Base-by-base conservation (phyloP, 1,140 invertebrate species). In the Drosophila azteca region DNA sequence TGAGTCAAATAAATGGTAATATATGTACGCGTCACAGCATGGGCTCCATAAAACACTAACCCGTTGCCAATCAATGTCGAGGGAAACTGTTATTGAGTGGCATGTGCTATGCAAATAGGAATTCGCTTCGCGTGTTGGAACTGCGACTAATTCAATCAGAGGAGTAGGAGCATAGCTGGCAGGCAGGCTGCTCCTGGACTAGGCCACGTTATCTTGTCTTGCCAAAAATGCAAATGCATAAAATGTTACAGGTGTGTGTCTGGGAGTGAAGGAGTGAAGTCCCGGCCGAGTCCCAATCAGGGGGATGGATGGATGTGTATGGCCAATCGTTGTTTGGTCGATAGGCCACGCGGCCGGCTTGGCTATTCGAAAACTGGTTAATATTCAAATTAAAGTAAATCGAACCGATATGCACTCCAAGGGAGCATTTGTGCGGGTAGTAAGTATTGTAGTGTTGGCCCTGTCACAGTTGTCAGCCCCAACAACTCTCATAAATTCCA, bases 321-420 rank as follows among this genome's bases (percentile, higher is more conserved):
- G 87, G 66, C 79, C 82, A 87, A 87, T 87, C 83, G 67, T 78
- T 87, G 82, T 87, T 87, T 87, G 82, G 66, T 87, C 82, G 59
- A 87, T 87, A 77, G 53, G n/a, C 35, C 69, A 62, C 51, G 59
- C 70, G 79, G 64, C 63, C 60, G 63, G 74, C 66, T 69, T 41
- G 53, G 48, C 48, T 41, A 55, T 76, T 84, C 49, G 76, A 64
- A 79, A 49, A 61, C 81, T 62, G 73, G 81, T 75, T 76, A 82
- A 82, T 82, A 82, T 87, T 85, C 74, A 85, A 85, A 82, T 79
- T 69, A 72, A 69, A 81, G 68, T 69, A 78, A 79, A 65, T 70
- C 68, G 77, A 70, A 74, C 64, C 67, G 84, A 70, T 71, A 51
- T 52, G 64, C 68, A 71, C 57, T 74, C 65, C 54, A 78, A 85